Evolutionary conservation across 2,888 invertebrate species (phyloP).

Genomic region (Sicus ferrugineus): DNA sequence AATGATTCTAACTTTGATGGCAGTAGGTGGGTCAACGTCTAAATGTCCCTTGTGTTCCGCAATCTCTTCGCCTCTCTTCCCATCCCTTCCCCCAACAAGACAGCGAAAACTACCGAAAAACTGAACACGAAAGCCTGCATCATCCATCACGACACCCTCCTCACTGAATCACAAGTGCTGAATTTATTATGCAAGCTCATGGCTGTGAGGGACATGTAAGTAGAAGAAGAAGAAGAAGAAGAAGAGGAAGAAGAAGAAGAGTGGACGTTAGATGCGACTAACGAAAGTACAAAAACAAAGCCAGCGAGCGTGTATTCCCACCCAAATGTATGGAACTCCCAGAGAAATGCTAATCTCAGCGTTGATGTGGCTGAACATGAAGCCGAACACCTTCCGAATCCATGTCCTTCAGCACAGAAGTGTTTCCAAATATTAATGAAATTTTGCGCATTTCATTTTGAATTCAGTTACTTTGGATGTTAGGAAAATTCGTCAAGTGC

Average conservation of each 20-base stretch:
- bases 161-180: slow-evolving; percentile 23
- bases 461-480: slow-evolving; percentile 17
- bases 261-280: not conserved
- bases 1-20: slow-evolving; percentile 48
- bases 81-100: not conserved
- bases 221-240: not conserved
- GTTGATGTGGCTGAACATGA: slow-evolving; percentile 26
- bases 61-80: slow-evolving; percentile 7
- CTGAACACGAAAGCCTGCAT: slow-evolving; percentile 37
- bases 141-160: slow-evolving; percentile 58
- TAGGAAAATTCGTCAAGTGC: slow-evolving; percentile 30
- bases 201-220: slow-evolving; percentile 34
- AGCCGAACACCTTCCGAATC: slow-evolving; percentile 11
- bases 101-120: not conserved
- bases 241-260: not conserved
- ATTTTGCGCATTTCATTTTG: slow-evolving; percentile 10
- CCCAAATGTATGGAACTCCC: not conserved
- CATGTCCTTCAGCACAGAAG: slow-evolving; percentile 31
- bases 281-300: slow-evolving; percentile 3
- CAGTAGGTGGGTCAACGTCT: not conserved
- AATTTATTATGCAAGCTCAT: slow-evolving; percentile 58
- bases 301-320: not conserved
- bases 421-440: slow-evolving; percentile 28
- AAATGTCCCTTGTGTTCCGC: not conserved
- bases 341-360: slow-evolving; percentile 31